Percentiles rank a stretch among this genome's conserved stretches.
These are phyloP conservation scores for Leptestheria dahalacensis DNA, from an alignment of 1,140 invertebrate species.

Conservation along the genomic window DNA sequence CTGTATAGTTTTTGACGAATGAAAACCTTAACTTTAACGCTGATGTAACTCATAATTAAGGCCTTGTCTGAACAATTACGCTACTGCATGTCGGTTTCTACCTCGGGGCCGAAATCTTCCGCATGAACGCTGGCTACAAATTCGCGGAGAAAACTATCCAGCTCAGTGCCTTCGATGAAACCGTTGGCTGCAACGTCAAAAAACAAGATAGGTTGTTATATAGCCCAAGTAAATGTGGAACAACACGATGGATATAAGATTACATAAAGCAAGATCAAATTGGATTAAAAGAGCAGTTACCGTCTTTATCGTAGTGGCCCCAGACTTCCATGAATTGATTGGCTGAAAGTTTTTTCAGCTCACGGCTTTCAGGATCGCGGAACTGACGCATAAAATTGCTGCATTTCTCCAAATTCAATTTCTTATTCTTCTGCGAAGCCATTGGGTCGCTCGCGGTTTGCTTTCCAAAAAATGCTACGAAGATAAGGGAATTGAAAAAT, in stretches of 20 bases:
- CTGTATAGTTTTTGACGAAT: too few species aligned
- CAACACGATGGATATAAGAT: too few species aligned
- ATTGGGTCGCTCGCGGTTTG: neutral
- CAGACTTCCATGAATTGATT: constrained; percentile 91
- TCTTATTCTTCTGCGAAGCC: constrained; percentile 7
- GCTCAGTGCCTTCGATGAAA: constrained; percentile 71
- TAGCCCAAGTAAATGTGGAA: too few species aligned
- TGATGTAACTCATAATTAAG: too few species aligned
- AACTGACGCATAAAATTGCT: constrained; percentile 84
- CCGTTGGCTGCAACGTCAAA: constrained; percentile 43
- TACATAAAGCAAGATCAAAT: neutral
- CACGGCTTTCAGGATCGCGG: constrained; percentile 66
- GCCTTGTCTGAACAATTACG: too few species aligned
- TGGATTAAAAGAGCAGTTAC: constrained; percentile 34
- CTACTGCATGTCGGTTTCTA: too few species aligned
- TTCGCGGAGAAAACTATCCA: constrained; percentile 69
- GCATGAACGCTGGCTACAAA: constrained; percentile 71
- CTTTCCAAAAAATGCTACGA: too few species aligned
- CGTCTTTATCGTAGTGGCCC: constrained; percentile 85
- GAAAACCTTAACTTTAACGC: too few species aligned
- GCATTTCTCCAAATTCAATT: constrained; percentile 13
- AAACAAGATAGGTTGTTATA: neutral
- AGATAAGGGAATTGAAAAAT: too few species aligned
- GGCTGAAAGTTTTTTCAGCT: constrained; percentile 76
- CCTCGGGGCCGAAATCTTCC: constrained; percentile 62